A percentile compares a stretch with the other conserved stretches of the same genome.
These are phyloP conservation scores for Aelia acuminata DNA, from an alignment of 2,888 invertebrate species.

Conservation along the genomic window DNA sequence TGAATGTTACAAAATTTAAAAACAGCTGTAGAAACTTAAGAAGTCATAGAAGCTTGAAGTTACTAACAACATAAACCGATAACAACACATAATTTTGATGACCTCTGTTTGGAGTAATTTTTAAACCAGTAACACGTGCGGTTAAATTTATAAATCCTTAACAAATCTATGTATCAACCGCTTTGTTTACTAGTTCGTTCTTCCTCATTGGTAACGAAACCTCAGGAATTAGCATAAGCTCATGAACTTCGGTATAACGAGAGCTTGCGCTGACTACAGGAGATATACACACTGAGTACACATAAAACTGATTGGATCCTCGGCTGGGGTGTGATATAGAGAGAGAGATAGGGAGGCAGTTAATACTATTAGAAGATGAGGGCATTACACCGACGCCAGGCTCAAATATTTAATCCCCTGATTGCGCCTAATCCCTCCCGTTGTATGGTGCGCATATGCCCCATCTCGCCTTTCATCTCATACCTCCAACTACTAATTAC, in stretches of 20 bases:
- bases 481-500: constrained; percentile 49
- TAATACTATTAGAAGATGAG: constrained; percentile 59
- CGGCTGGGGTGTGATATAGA: constrained; percentile 22
- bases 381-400: constrained; percentile 45
- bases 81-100: too few relatives aligned
- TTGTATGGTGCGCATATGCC: constrained; percentile 64
- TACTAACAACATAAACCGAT: too few relatives aligned
- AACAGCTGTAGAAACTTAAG: too few relatives aligned
- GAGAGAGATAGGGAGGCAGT: constrained; percentile 39
- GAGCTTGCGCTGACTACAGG: neutral
- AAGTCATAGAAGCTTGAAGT: too few relatives aligned
- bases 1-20: too few relatives aligned
- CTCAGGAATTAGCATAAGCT: neutral
- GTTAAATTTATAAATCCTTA: too few relatives aligned
- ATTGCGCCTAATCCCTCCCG: constrained; percentile 67
- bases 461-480: constrained; percentile 56
- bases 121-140: too few relatives aligned
- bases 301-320: constrained; percentile 47
- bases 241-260: neutral
- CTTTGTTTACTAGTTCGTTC: neutral
- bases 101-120: too few relatives aligned
- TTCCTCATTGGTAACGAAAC: neutral
- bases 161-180: too few relatives aligned
- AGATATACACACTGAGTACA: constrained; percentile 25
- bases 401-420: constrained; percentile 59